Evolutionary conservation across 2,888 invertebrate genomes (phyloP), one percentile per base, ranked within the genome.

Genomic region (Chloroclysta siterata): DNA sequence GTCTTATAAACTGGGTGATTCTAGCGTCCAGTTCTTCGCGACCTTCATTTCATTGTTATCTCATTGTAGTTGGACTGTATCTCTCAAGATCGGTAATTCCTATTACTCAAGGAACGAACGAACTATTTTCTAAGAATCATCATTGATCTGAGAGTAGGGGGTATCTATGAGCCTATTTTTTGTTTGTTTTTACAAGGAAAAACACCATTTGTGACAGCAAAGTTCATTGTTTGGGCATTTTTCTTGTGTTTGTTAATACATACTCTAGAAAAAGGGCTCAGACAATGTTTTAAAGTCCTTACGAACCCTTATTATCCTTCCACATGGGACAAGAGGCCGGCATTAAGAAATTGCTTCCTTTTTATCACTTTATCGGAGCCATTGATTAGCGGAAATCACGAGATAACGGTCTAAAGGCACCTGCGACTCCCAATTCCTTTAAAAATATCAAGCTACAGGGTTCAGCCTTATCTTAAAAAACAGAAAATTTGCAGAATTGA

Each of bases 361-460:
- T 66, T 69, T 72, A 74, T 74, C 77, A 79, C 77, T 80, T 77
- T 69, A 75, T 53, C 22, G 72, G 76, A 81, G 77, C 78, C 86
- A 83, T 89, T 89, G 90, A 90, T 89, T 89, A 87, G 80, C 69
- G 80, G 78, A 89, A 91, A 91, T 90, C 91, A 86, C 79, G 80
- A 84, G 81, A 69, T 71, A 75, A 78, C 75, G 70, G 61, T 57
- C 66, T 47, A 53, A 53, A 66, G 22, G 66, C 90, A 90, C 88
- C 89, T 90, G 90, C 41, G 72, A 54, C 72, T 71, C 77, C 75
- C 80, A 78, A 81, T 84, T 80, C 75, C 76, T 68, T 81, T 80
- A 79, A 81, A 78, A 78, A 77, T 78, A 73, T 67, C 70, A 68
- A 47, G 39, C 52, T 46, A 17, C 60, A 66, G 65, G 62, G 63